These are phyloP conservation scores for Microctenopoma stevenorrisi DNA, from an alignment of 2,797 vertebrate species.

Conservation along the genomic window DNA sequence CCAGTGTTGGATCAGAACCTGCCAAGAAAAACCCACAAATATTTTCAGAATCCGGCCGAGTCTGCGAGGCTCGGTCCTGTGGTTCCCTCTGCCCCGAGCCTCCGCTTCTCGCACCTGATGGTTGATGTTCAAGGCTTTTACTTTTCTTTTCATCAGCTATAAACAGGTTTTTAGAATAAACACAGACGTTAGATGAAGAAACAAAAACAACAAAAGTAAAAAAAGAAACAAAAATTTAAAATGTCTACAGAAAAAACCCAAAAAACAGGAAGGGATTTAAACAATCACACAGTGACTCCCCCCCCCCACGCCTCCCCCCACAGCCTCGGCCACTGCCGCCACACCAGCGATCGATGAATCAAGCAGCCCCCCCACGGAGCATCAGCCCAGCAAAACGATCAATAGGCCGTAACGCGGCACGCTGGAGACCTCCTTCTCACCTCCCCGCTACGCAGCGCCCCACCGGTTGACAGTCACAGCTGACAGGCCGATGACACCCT, in stretches of 20 bases:
- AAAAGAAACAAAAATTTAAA: too few relatives aligned
- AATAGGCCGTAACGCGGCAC: slow-evolving; percentile 81
- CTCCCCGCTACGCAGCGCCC: slow-evolving; percentile 30
- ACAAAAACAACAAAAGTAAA: too few relatives aligned
- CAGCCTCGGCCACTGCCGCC: slow-evolving; percentile 52
- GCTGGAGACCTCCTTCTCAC: slow-evolving; percentile 60
- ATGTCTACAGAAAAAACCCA: too few relatives aligned
- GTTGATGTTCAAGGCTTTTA: background rate
- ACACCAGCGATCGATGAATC: slow-evolving; percentile 79
- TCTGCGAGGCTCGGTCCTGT: slow-evolving; percentile 20
- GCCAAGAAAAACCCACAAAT: slow-evolving; percentile 53
- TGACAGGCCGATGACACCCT: slow-evolving; percentile 61
- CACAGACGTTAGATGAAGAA: too few relatives aligned
- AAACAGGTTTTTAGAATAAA: too few relatives aligned
- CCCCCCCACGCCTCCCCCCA: background rate
- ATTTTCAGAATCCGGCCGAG: slow-evolving; percentile 43
- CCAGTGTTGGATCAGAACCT: slow-evolving; percentile 52
- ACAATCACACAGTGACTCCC: background rate
- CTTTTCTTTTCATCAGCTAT: too few relatives aligned
- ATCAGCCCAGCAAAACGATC: slow-evolving; percentile 78
- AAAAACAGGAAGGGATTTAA: background rate
- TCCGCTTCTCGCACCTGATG: background rate
- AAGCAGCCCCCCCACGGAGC: slow-evolving; percentile 76
- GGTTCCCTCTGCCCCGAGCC: background rate
- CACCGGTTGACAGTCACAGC: slow-evolving; percentile 45